phyloP scores from a whole-genome alignment of 2,113 vertebrate genomes.

The Lagopus muta region DNA sequence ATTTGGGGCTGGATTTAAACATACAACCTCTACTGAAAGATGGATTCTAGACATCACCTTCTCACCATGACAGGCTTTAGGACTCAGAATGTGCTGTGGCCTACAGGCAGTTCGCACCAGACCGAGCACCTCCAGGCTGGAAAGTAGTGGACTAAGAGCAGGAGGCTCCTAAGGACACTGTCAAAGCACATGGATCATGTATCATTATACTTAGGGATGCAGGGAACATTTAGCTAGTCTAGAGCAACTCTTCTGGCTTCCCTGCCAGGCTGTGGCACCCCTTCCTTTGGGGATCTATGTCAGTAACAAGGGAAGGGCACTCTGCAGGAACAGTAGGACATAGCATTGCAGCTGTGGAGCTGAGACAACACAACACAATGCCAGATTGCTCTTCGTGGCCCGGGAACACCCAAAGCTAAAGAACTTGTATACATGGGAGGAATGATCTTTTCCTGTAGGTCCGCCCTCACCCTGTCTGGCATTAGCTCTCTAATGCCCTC shows the following conservation, averaged over 20 bases:
- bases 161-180: neutral
- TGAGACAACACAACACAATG: neutral
- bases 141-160: neutral
- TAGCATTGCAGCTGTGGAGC: neutral
- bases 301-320: neutral
- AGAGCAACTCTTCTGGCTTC: neutral
- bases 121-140: neutral
- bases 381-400: neutral
- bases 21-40: neutral
- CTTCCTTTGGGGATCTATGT: neutral
- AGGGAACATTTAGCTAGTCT: neutral
- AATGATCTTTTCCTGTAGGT: neutral
- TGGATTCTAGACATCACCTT: neutral
- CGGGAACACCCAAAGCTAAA: neutral
- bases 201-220: neutral
- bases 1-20: neutral
- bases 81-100: fast-evolving
- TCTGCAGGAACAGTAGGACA: neutral
- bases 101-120: neutral
- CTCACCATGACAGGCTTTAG: neutral
- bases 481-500: neutral
- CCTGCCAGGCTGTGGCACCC: neutral
- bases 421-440: neutral
- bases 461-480: neutral
- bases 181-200: neutral